phyloP scores from a whole-genome alignment of 1,140 invertebrate genomes.

The Apis cerana region DNA sequence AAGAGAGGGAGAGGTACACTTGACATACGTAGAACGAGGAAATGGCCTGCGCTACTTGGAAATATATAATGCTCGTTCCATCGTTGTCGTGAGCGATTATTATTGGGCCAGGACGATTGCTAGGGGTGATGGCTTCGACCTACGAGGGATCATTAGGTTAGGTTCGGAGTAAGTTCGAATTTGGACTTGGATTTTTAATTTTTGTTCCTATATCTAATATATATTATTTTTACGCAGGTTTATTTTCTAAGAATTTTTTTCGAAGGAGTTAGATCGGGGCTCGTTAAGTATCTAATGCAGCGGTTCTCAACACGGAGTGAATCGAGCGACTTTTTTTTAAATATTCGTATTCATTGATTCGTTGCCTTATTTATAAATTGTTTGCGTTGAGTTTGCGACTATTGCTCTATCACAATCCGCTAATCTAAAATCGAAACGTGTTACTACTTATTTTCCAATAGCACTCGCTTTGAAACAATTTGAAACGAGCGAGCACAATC shows the following conservation, averaged over 20 bases:
- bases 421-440: background rate
- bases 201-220: too few species aligned
- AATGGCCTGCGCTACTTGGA: slow-evolving; percentile 17
- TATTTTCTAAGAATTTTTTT: too few species aligned
- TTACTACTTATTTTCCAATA: background rate
- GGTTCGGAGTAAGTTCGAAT: background rate
- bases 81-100: slow-evolving; percentile 15
- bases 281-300: too few species aligned
- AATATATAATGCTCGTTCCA: slow-evolving; percentile 6
- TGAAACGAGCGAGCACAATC: background rate
- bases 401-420: too few species aligned
- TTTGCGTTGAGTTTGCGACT: too few species aligned
- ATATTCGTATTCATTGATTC: too few species aligned
- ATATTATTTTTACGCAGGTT: too few species aligned
- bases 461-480: background rate
- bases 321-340: too few species aligned
- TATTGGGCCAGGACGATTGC: background rate
- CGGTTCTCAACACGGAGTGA: too few species aligned
- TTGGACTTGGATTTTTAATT: too few species aligned
- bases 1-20: background rate
- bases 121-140: background rate
- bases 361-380: too few species aligned
- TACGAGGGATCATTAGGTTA: background rate
- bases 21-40: background rate
- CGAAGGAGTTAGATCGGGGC: too few species aligned